Evolutionary conservation across 1,140 invertebrate genomes (phyloP).

Genomic region (Pogonus chalceus): DNA sequence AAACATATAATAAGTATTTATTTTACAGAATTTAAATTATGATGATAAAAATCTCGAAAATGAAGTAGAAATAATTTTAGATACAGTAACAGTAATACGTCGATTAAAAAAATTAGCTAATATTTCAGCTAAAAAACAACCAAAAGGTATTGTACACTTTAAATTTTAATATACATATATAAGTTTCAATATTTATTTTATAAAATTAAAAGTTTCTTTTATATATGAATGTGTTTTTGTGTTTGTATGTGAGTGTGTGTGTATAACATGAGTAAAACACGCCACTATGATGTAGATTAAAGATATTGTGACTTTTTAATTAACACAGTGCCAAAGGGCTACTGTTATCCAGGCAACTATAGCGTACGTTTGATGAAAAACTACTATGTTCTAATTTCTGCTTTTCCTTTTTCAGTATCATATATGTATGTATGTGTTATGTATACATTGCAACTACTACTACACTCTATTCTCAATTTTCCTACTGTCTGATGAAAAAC

Average conservation of each 20-base stretch:
- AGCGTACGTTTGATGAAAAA: no score
- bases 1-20: no score
- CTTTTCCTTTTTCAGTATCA: background rate
- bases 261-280: conserved; percentile 5
- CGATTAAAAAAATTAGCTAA: conserved; percentile 50
- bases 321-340: background rate
- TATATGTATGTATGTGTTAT: background rate
- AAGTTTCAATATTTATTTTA: conserved; percentile 22
- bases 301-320: conserved; percentile 8
- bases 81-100: conserved; percentile 45
- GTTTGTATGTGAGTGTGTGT: conserved; percentile 25
- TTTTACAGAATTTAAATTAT: conserved; percentile 28
- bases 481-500: no score
- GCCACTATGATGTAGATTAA: conserved; percentile 13
- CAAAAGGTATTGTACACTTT: conserved; percentile 31
- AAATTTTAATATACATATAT: conserved; percentile 33
- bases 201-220: conserved; percentile 25
- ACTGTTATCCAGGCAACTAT: no score
- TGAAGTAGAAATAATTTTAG: conserved; percentile 43
- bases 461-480: no score
- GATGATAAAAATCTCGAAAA: conserved; percentile 42
- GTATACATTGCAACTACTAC: no score
- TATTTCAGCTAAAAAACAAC: conserved; percentile 43
- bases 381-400: background rate
- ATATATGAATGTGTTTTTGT: conserved; percentile 30